A percentile compares a stretch with the other conserved stretches of the same genome.
Evolutionary conservation across 2,888 invertebrate genomes (phyloP).

Genomic region (Caenorhabditis virilis): DNA sequence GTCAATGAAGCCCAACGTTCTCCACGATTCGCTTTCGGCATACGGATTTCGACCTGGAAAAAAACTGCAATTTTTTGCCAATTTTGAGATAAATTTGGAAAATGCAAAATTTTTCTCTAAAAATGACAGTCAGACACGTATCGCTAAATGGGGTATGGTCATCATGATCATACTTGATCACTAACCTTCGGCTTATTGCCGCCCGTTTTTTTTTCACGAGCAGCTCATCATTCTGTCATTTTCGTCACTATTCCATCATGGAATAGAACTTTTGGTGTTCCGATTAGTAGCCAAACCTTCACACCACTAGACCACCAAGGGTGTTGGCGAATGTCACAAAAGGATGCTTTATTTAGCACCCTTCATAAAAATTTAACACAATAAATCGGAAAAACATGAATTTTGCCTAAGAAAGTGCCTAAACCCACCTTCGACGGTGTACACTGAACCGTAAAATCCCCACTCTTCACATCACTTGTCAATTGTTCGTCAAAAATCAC

Average conservation of each 20-base stretch:
- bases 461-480: conserved; percentile 26
- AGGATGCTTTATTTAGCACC: too few relatives aligned
- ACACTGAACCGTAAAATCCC: conserved; percentile 34
- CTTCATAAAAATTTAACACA: neutral
- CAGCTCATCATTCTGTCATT: conserved; percentile 37
- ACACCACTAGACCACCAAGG: neutral
- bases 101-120: too few relatives aligned
- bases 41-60: conserved; percentile 80
- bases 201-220: conserved; percentile 13
- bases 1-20: conserved; percentile 78
- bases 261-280: conserved; percentile 12
- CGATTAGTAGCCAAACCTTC: neutral
- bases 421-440: conserved; percentile 45
- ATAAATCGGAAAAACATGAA: neutral
- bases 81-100: neutral
- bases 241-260: too few relatives aligned
- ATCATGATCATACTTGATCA: conserved; percentile 13
- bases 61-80: conserved; percentile 2
- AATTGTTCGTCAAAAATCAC: conserved; percentile 60
- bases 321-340: neutral
- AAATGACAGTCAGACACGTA: conserved; percentile 21
- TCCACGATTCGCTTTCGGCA: conserved; percentile 80
- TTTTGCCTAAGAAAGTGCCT: neutral
- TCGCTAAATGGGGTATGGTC: conserved; percentile 35
- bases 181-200: conserved; percentile 48